Evolutionary conservation across 2,113 vertebrate species (phyloP).

Genomic region (Alethe diademata): DNA sequence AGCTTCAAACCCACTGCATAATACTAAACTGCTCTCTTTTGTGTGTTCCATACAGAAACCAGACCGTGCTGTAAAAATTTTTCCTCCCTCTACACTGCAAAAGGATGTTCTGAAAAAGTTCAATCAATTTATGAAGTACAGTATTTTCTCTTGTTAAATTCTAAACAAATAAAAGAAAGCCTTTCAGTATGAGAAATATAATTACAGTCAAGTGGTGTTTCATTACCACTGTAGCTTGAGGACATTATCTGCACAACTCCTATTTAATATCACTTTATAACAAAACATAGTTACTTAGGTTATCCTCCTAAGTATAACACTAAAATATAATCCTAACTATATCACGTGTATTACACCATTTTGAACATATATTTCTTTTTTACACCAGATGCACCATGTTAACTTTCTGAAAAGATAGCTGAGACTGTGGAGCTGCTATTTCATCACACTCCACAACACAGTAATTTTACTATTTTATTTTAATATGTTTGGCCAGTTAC

Average conservation of each 20-base stretch:
- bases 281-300: neutral
- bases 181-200: neutral
- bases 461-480: neutral
- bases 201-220: neutral
- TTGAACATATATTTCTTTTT: neutral
- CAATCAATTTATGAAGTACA: neutral
- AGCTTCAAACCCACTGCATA: neutral
- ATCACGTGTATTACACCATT: neutral
- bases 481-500: neutral
- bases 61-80: neutral
- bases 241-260: neutral
- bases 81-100: neutral
- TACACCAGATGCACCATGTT: neutral
- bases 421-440: neutral
- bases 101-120: neutral
- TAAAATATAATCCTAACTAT: neutral
- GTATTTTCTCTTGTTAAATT: neutral
- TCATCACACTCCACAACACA: neutral
- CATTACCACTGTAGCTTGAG: neutral
- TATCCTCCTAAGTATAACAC: neutral
- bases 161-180: neutral
- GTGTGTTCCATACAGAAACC: neutral
- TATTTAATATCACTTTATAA: neutral
- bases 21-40: neutral
- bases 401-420: neutral